Base-by-base conservation (phyloP, 1,140 invertebrate genomes). In the Aphidius gifuensis region DNA sequence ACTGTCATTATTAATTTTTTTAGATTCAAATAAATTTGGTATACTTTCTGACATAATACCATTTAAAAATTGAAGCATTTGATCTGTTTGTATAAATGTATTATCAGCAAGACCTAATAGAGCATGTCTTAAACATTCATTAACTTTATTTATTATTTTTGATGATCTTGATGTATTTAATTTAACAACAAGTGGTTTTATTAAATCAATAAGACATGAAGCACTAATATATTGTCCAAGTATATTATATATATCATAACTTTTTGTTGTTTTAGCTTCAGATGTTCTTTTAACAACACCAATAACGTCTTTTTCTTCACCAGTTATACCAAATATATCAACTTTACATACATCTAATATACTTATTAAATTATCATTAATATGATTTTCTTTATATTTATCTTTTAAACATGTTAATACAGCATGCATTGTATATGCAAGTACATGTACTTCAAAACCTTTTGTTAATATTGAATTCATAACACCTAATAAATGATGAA, bases 361-460 rank as follows among this genome's bases (percentile, higher is more conserved):
- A 62, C 87, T 89, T 48, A 86, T 76, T 9, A 97, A 74, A 73
- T 91, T 92, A 11, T 83, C 67, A 72, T 95, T 90, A 7, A 98
- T 85, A 75, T 96, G 89, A 1, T 83, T 85, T 3, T 87, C 80
- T 71, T 86, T 82, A 50, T 94, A 86, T 42, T 62, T 59, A 11
- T 78, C 73, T 66, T 88, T 88, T 54, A 98, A 75, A 46, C 86
- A 84, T 54, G 86, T 84, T 9, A 99, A 74, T 4, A 98, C 83
- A 0, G 88, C 84, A 76, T 98, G 92, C 5, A 97, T 85, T 0
- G 96, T 97, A 65, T 88, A 96, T 4, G 90, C 90, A 11, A 98
- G 81, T 0, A 98, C 94, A 71, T 98, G 96, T 21, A 96, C 86
- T 84, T 98, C 95, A 73, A 92, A 98, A 8, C 97, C 97, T 75